Base-by-base conservation (phyloP, 2,888 invertebrate genomes). In the Drosophila mercatorum region DNA sequence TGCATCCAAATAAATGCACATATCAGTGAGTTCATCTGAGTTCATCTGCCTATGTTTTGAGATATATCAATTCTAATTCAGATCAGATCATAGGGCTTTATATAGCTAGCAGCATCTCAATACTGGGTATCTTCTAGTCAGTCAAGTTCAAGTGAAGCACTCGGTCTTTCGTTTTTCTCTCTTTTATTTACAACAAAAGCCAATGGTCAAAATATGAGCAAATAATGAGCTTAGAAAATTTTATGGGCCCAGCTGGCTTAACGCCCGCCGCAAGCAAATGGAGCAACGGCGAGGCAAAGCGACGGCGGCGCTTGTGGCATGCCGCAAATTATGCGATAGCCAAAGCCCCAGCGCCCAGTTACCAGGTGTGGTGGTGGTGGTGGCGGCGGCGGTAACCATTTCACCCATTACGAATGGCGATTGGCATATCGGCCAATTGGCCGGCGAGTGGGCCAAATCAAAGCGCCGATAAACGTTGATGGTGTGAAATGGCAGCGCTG, bases 191-290 rank as follows among this genome's bases (percentile, higher is more conserved):
- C 67, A 71, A 64, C 52, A 65, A 77, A 58, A 61, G 80, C 63
- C 57, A 81, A 80, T 68, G 65, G 53, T 63, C 57, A 72, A 78
- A 83, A 78, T 80, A 78, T 88, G 86, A 78, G 78, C 88, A 84
- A 84, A 84, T 84, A 84, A 84, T 84, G 86, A 84, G 84, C 86
- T 86, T 88, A 84, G 84, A 88, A 88, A 88, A 83, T 86, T 71
- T 73, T 78, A 83, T 74, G 76, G 72, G 71, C 55, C 11, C 59
- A 65, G 70, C 70, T 72, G 59, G 55, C 53, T 64, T 7, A 12
- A n/a, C 61, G 69, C 64, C 69, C 61, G 69, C 64, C 69, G 57
- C 60, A 72, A 68, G 74, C 70, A 78, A 78, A 72, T 79, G 71
- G 69, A 49, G 64, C 67, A 51, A 22, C 46, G 40, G 40, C 62